Evolutionary conservation across 2,113 vertebrate species (phyloP), one percentile per base, ranked within the genome.

Genomic region (Monopterus albus): DNA sequence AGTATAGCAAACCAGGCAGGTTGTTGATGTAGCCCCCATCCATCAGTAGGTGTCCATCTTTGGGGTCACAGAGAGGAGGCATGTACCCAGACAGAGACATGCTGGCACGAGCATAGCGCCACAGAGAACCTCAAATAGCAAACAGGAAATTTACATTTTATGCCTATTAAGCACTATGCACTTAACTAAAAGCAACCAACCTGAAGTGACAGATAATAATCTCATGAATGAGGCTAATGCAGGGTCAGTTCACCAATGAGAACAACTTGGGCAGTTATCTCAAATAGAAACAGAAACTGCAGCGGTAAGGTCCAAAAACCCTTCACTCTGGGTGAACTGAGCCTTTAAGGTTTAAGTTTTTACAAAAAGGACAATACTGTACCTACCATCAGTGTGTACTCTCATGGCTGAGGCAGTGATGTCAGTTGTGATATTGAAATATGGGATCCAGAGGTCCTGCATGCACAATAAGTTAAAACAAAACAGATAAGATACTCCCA

Each of bases 1-100:
- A 67, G 35, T 26, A 12, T 10, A 6, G 45, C 47, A 59, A 78
- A 99, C 97, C 97, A 86, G 98, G 97, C 10, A 99, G 92, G 65
- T 98, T 98, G 92, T 99, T 98, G 90, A 98, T 96, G 57, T 98
- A 99, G 50, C 98, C 96, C 25, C 96, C 96, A 0, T 99, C 96
- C 96, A 98, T 99, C 75, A 98, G 88, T 56, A 98, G 93, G 66
- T 98, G 96, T 25, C 98, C 96, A 0, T 98, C 98, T 89, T 98
- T 98, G 0, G 98, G 98, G 89, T 99, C 94, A 9, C 97, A 99
- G 21, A 99, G 95, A 0, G 97, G 97, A 6, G 98, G 97, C 87
- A 98, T 92, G 40, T 99, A 98, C 26, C 97, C 96, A 0, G 96
- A 98, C 2, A 98, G 94, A 56, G 97, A 98, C 97, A 98, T 98